Evolutionary conservation across 1,140 invertebrate species (phyloP).

Genomic region (Gonatopus flavifemur): DNA sequence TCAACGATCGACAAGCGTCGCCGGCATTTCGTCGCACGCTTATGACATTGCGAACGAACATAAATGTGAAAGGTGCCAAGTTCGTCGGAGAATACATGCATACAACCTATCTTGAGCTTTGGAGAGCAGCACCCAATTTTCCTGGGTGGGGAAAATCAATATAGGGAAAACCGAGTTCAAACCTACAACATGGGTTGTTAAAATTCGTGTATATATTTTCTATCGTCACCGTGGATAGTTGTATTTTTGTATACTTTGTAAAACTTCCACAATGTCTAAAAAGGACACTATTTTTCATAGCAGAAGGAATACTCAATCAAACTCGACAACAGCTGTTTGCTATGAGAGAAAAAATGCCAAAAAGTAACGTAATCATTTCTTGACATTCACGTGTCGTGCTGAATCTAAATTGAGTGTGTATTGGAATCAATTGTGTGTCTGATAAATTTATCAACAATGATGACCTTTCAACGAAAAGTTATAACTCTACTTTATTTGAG

Average conservation of each 20-base stretch:
- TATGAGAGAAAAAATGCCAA: no score
- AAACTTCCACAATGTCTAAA: conserved; percentile 5
- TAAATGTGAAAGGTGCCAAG: no score
- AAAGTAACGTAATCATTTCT: no score
- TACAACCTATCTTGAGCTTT: neutral
- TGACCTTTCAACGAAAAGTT: neutral
- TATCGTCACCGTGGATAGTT: neutral
- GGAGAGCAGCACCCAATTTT: neutral
- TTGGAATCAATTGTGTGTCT: conserved; percentile 13
- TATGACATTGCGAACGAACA: no score
- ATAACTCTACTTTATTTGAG: neutral
- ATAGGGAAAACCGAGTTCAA: conserved; percentile 37
- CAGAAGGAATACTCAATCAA: neutral
- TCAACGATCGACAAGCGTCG: no score
- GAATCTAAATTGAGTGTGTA: no score
- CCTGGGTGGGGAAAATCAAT: conserved; percentile 45
- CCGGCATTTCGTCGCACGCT: no score
- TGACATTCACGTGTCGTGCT: no score
- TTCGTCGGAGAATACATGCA: no score
- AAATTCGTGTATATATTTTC: conserved; percentile 12
- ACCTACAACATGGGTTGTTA: conserved; percentile 17
- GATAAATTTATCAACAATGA: neutral
- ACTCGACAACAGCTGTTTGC: no score
- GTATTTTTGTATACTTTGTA: neutral
- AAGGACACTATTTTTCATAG: neutral